Evolutionary conservation across 2,113 vertebrate species (phyloP).

Genomic region (Fregata magnificens): DNA sequence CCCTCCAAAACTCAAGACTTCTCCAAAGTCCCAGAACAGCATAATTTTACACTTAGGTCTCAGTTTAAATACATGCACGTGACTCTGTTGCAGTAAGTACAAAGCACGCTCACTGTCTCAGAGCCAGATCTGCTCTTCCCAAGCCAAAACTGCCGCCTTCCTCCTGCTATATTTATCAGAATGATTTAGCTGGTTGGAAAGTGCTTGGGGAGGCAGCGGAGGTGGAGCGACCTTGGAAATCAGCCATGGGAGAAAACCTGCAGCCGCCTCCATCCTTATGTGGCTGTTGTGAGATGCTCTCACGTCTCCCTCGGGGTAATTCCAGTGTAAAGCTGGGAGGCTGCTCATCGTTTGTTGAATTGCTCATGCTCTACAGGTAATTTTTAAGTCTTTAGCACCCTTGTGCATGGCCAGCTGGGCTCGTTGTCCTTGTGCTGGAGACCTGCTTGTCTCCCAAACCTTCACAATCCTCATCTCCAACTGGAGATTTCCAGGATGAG

Average conservation of each 20-base stretch:
- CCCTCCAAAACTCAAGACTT: background rate
- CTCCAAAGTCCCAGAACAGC: background rate
- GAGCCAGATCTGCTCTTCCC: background rate
- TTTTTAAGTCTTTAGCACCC: background rate
- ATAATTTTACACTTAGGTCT: background rate
- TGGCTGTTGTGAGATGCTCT: background rate
- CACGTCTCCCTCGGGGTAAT: background rate
- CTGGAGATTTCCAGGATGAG: background rate
- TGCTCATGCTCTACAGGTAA: background rate
- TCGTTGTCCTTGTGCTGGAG: background rate
- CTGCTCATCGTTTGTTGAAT: background rate
- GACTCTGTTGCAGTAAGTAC: background rate
- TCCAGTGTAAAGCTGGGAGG: background rate
- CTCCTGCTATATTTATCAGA: constrained; percentile 10
- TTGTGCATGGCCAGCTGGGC: no score
- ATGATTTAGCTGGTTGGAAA: background rate
- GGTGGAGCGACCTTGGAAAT: background rate
- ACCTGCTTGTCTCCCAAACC: background rate
- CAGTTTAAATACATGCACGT: fast-evolving
- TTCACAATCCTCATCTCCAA: background rate
- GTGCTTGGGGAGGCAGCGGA: background rate
- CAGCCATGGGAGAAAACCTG: constrained; percentile 1
- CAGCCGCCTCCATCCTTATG: fast-evolving
- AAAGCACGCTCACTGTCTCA: fast-evolving
- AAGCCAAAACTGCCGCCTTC: background rate